phyloP scores from a whole-genome alignment of 2,888 invertebrate genomes.

The Villa cingulata region DNA sequence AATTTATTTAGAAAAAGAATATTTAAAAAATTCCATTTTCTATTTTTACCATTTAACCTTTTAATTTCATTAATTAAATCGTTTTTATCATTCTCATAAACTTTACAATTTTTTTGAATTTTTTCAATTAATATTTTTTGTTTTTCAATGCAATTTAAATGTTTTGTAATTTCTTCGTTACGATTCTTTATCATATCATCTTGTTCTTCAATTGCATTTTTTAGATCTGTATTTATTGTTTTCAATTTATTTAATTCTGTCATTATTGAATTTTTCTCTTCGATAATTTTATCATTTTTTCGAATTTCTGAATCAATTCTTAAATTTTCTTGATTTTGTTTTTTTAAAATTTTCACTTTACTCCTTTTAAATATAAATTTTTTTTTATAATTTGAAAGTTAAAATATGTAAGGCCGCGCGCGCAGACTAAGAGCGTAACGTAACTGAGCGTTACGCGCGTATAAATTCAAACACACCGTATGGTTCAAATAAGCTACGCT shows the following conservation, averaged over 20 bases:
- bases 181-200: slow-evolving; percentile 22
- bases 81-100: slow-evolving; percentile 21
- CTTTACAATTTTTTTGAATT: slow-evolving; percentile 21
- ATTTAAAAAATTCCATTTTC: too few species aligned
- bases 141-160: slow-evolving; percentile 21
- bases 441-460: too few species aligned
- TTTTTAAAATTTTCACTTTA: too few species aligned
- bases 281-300: slow-evolving; percentile 23
- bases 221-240: slow-evolving; percentile 21
- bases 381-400: not conserved
- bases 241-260: slow-evolving; percentile 24
- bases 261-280: slow-evolving; percentile 24
- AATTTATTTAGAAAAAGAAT: too few species aligned
- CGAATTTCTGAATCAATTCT: not conserved
- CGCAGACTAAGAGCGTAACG: too few species aligned
- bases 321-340: not conserved
- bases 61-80: slow-evolving; percentile 22
- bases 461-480: too few species aligned
- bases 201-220: slow-evolving; percentile 24
- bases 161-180: slow-evolving; percentile 24
- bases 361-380: not conserved
- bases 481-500: too few species aligned
- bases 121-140: slow-evolving; percentile 18
- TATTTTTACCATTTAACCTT: slow-evolving; percentile 2
- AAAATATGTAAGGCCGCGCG: too few species aligned